Evolutionary conservation across 2,797 vertebrate genomes (phyloP).

Genomic region (Sebastes flavidus): DNA sequence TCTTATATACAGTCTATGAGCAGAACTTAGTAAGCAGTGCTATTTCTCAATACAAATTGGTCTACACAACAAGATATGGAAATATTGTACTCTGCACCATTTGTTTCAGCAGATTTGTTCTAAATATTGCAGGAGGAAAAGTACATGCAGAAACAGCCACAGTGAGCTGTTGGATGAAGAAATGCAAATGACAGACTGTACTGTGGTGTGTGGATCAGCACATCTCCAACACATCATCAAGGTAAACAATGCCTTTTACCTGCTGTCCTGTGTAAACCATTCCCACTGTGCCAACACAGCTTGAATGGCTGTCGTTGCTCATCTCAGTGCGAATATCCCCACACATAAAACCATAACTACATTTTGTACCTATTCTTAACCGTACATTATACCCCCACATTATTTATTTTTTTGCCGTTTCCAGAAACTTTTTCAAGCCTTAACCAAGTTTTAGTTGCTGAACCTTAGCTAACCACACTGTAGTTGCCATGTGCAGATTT

Average conservation of each 20-base stretch:
- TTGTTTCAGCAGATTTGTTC: constrained; percentile 4
- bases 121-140: background rate
- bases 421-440: background rate
- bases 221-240: background rate
- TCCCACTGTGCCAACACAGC: background rate
- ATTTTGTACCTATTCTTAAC: background rate
- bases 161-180: background rate
- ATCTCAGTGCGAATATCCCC: background rate
- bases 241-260: constrained; percentile 19
- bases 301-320: background rate
- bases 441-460: background rate
- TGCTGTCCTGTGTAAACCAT: background rate
- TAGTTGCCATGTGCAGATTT: background rate
- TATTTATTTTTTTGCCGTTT: background rate
- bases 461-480: background rate
- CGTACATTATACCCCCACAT: background rate
- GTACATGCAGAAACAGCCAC: background rate
- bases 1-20: background rate
- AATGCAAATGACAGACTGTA: background rate
- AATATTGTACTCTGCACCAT: background rate
- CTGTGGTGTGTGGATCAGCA: background rate
- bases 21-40: background rate
- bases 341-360: background rate
- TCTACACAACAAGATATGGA: background rate
- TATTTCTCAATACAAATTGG: background rate